These are phyloP conservation scores for Brachionus koreanus DNA, from an alignment of 1,140 invertebrate genomes.

Conservation along the genomic window DNA sequence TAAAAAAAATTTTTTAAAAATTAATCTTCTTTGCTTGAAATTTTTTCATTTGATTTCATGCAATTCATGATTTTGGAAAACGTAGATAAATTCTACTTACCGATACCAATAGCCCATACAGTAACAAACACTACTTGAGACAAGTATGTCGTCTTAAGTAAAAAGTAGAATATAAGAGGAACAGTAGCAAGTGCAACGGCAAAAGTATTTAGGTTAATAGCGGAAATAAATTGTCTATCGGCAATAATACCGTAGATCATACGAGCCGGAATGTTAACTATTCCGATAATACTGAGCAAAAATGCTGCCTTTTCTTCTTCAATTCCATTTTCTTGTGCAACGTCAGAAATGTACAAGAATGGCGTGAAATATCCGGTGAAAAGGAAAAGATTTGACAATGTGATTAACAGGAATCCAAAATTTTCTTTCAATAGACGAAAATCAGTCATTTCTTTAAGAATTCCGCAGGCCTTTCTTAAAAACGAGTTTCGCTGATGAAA, in stretches of 20 bases:
- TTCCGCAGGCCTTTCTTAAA: not conserved
- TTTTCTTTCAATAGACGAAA: conserved; percentile 72
- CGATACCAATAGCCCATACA: conserved; percentile 10
- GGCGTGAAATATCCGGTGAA: conserved; percentile 94
- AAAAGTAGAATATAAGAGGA: conserved; percentile 4
- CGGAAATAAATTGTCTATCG: not conserved
- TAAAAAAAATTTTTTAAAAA: not conserved
- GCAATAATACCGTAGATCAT: conserved; percentile 24
- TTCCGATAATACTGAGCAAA: conserved; percentile 81
- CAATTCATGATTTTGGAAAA: not conserved
- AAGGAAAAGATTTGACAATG: conserved; percentile 86
- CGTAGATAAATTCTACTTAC: not conserved
- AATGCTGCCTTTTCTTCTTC: conserved; percentile 72
- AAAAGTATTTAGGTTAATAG: conserved; percentile 24
- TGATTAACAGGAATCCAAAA: conserved; percentile 81
- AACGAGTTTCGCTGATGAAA: conserved; percentile 33
- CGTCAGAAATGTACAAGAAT: conserved; percentile 69
- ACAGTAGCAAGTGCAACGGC: conserved; percentile 13
- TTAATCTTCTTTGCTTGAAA: no score
- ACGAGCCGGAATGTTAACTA: conserved; percentile 39
- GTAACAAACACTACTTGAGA: not conserved
- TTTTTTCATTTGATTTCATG: no score
- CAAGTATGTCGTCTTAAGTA: not conserved
- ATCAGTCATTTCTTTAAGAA: conserved; percentile 75
- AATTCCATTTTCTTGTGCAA: conserved; percentile 59